phyloP scores from a whole-genome alignment of 1,140 invertebrate genomes.

The Camponotus vicinus region DNA sequence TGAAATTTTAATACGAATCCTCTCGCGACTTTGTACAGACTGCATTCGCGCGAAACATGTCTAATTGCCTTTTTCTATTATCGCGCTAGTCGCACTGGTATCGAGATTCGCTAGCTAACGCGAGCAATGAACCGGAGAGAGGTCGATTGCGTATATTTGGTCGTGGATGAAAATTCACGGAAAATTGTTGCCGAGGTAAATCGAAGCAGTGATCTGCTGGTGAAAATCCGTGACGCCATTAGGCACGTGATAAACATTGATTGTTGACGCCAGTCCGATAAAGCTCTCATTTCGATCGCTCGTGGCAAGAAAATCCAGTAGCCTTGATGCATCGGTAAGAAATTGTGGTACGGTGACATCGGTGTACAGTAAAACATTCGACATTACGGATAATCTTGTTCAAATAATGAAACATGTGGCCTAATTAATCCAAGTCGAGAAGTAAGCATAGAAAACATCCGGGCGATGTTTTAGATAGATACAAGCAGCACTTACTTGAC shows the following conservation, averaged over 20 bases:
- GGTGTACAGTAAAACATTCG: constrained; percentile 63
- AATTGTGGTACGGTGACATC: constrained; percentile 57
- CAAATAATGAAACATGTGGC: constrained; percentile 34
- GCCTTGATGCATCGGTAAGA: background rate
- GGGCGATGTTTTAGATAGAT: constrained; percentile 1
- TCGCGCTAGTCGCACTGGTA: background rate
- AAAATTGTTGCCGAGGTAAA: constrained; percentile 26
- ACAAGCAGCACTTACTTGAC: background rate
- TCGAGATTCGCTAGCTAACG: constrained; percentile 27
- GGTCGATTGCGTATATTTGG: constrained; percentile 39
- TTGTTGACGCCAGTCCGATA: constrained; percentile 31
- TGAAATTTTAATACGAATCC: background rate
- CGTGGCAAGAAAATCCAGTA: constrained; percentile 41
- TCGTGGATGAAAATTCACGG: constrained; percentile 2
- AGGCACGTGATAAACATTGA: constrained; percentile 43
- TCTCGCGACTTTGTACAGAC: background rate
- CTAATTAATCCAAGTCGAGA: constrained; percentile 42
- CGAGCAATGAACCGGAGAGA: constrained; percentile 38
- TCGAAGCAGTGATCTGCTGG: background rate
- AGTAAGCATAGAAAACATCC: background rate
- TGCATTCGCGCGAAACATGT: background rate
- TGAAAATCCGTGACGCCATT: constrained; percentile 52
- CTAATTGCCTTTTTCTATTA: background rate
- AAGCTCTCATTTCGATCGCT: constrained; percentile 27
- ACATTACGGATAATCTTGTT: constrained; percentile 47